Percentiles rank a stretch among this genome's conserved stretches.
phyloP scores from a whole-genome alignment of 2,888 invertebrate genomes.

The Boloria selene region DNA sequence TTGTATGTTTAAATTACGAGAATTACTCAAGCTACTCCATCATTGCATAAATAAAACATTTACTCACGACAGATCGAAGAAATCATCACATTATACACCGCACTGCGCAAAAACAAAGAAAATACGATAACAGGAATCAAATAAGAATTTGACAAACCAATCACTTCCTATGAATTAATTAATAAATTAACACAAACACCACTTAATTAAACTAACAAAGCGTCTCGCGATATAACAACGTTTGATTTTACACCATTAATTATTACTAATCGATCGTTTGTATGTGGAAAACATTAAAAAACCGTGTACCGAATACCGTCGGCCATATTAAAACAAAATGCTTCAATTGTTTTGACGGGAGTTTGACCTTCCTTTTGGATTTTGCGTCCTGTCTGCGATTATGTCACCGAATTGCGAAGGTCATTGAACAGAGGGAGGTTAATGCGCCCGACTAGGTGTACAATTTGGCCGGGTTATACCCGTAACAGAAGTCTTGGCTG shows the following conservation, averaged over 20 bases:
- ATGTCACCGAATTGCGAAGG: constrained; percentile 60
- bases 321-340: constrained; percentile 74
- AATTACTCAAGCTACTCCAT: neutral
- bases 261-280: neutral
- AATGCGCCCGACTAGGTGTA: constrained; percentile 46
- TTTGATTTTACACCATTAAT: neutral
- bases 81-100: constrained; percentile 11
- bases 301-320: constrained; percentile 59
- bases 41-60: neutral
- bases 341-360: constrained; percentile 80
- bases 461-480: constrained; percentile 58
- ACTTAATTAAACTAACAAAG: constrained; percentile 14
- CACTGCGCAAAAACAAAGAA: constrained; percentile 32
- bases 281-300: constrained; percentile 40
- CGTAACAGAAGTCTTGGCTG: constrained; percentile 44
- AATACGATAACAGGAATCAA: constrained; percentile 40
- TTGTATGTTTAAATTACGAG: neutral
- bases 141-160: constrained; percentile 39
- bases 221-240: neutral
- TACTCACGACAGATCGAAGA: constrained; percentile 28
- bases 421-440: constrained; percentile 45
- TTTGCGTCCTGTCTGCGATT: constrained; percentile 71
- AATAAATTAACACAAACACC: constrained; percentile 7
- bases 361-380: constrained; percentile 71
- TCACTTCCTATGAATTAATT: constrained; percentile 31